Percentiles rank a stretch among this genome's conserved stretches.
These are phyloP conservation scores for Beroe ovata DNA, from an alignment of 37 sponge, comb jelly and placozoan species.

Conservation along the genomic window DNA sequence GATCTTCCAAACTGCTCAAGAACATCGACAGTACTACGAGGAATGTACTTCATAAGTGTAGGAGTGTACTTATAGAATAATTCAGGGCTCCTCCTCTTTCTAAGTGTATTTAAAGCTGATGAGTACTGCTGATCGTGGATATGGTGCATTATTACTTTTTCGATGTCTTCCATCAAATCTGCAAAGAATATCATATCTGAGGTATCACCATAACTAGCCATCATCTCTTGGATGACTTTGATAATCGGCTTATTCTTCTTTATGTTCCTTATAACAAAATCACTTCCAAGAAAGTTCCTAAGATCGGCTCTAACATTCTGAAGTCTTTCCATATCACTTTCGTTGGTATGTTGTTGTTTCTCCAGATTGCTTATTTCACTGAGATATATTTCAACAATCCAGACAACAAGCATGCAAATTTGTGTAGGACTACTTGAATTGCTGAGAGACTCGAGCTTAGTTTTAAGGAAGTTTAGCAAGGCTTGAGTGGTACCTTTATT, in stretches of 20 bases:
- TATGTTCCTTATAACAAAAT: conserved; percentile 70
- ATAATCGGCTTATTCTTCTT: conserved; percentile 58
- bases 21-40: conserved; percentile 78
- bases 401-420: conserved; percentile 63
- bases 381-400: conserved; percentile 35
- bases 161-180: conserved; percentile 85
- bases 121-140: conserved; percentile 76
- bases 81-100: conserved; percentile 69
- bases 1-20: conserved; percentile 72
- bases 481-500: conserved; percentile 26
- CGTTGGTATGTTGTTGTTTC: conserved; percentile 13
- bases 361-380: conserved; percentile 19
- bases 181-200: conserved; percentile 91
- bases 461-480: conserved; percentile 67
- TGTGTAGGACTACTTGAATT: conserved; percentile 43
- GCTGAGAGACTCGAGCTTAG: conserved; percentile 78
- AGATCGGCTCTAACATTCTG: conserved; percentile 72
- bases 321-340: conserved; percentile 47
- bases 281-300: conserved; percentile 71
- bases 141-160: conserved; percentile 84
- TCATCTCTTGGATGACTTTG: conserved; percentile 67
- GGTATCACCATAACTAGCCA: conserved; percentile 88
- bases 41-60: conserved; percentile 79
- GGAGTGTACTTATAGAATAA: conserved; percentile 92
- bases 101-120: conserved; percentile 78